Base-by-base conservation (phyloP, 92 coral and sea anemone genomes). In the Palythoa heliodiscus region DNA sequence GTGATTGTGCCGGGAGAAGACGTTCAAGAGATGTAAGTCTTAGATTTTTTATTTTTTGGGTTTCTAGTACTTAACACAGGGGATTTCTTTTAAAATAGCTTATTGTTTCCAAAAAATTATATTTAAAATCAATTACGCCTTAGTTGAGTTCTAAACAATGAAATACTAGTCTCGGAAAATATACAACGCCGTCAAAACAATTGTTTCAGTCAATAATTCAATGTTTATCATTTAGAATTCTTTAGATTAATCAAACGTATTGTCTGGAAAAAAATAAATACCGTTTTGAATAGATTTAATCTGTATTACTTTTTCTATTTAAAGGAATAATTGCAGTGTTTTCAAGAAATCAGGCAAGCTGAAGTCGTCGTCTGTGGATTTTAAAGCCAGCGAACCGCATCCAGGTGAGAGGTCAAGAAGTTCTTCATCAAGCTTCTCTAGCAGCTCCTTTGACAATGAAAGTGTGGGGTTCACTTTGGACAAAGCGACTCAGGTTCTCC, bases 251-350 rank as follows among this genome's bases (percentile, higher is more conserved):
- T 71, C 52, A 25, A 71, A 38, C 22, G 48, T 22, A 71, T 71
- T 71, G 5, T 71, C 54, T 71, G 10, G n/a, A 48, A 71, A 14
- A 71, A 38, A 39, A 40, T 5, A 29, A 70, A 38, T 14, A 4
- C 47, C 52, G 75, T 70, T 70, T 70, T 73, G 24, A 53, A 47
- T 20, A 43, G 64, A 75, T 39, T 22, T 19, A 75, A 60, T 52
- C 64, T 75, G 64, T 53, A 80, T 67, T 39, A 87, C 20, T 79
- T 54, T 75, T n/a, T 71, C 79, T 87, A 60, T 87, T 69, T 52
- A 63, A 70, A 13, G 19, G 58, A 87, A 70, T 79, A 87, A 77
- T 86, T 79, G 86, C 75, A 87, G 89, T 60, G 78, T 79, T 79
- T 79, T 78, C 81, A 75, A 71, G 89, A 87, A 70, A 71, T 70